These are phyloP conservation scores for Lochmaea crataegi DNA, from an alignment of 2,888 invertebrate genomes.

Conservation along the genomic window DNA sequence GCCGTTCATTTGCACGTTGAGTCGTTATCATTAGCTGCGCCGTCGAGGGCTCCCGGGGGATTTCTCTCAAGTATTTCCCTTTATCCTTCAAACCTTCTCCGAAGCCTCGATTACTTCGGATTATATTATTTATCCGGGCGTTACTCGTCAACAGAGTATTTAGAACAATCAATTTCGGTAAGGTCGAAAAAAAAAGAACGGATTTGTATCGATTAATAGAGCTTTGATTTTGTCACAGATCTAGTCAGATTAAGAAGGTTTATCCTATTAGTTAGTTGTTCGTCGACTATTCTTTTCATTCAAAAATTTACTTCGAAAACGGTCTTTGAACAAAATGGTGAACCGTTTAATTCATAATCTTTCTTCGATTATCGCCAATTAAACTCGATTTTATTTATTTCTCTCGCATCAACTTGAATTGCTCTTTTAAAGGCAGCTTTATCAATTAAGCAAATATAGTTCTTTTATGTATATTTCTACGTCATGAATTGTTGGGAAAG, in stretches of 20 bases:
- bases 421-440: not conserved
- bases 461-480: not conserved
- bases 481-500: not conserved
- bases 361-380: not conserved
- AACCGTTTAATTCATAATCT: too few relatives aligned
- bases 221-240: not conserved
- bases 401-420: not conserved
- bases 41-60: constrained; percentile 55
- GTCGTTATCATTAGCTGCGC: constrained; percentile 57
- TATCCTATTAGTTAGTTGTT: too few relatives aligned
- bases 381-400: not conserved
- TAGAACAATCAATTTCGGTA: constrained; percentile 14
- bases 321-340: too few relatives aligned
- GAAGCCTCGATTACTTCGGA: constrained; percentile 29
- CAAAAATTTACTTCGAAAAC: not conserved
- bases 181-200: not conserved
- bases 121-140: constrained; percentile 34
- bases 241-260: not conserved
- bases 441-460: not conserved
- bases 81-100: constrained; percentile 23
- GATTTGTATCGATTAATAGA: too few relatives aligned
- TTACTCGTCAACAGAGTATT: constrained; percentile 37
- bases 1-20: constrained; percentile 58
- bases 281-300: not conserved
- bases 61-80: constrained; percentile 45